These are phyloP conservation scores for Triops cancriformis DNA, from an alignment of 1,140 invertebrate species.

Conservation along the genomic window DNA sequence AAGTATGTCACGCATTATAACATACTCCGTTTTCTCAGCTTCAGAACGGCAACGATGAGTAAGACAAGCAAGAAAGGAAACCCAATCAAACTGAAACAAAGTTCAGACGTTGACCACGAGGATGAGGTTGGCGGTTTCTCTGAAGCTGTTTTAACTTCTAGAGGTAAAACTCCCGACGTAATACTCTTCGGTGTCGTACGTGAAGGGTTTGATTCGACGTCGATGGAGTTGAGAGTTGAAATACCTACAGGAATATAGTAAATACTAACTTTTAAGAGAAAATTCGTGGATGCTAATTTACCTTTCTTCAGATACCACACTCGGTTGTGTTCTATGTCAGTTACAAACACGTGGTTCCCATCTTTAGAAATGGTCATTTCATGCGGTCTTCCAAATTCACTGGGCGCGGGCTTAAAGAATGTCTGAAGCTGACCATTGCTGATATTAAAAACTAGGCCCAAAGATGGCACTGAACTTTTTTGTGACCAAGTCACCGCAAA, in stretches of 20 bases:
- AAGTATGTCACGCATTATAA: neutral
- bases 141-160: neutral
- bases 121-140: neutral
- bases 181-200: neutral
- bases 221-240: neutral
- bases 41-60: constrained; percentile 20
- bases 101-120: constrained; percentile 5
- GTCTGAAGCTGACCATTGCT: neutral
- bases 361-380: neutral
- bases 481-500: constrained; percentile 30
- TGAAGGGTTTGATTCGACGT: neutral
- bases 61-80: constrained; percentile 19
- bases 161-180: neutral
- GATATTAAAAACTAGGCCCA: neutral
- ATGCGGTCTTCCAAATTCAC: neutral
- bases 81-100: neutral
- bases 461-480: constrained; percentile 13
- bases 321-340: neutral
- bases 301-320: neutral
- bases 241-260: constrained; percentile 28
- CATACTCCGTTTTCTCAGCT: constrained; percentile 20
- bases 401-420: neutral
- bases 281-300: neutral
- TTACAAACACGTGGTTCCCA: neutral
- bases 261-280: neutral